phyloP scores from a whole-genome alignment of 2,113 vertebrate genomes.

The Apeltes quadracus region DNA sequence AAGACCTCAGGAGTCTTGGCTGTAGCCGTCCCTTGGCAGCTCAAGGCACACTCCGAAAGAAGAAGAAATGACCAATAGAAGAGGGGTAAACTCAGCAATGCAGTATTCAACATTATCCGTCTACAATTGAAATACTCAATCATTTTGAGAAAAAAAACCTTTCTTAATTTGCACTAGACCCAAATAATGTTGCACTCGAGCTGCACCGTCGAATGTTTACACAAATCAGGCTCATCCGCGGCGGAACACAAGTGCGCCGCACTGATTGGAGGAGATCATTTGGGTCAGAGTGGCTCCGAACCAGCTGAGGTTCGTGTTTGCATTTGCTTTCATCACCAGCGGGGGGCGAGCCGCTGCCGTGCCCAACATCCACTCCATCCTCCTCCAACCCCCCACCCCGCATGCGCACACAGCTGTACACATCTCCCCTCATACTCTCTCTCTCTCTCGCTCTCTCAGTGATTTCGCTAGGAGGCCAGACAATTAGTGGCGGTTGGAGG shows the following conservation, averaged over 20 bases:
- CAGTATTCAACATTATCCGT: neutral
- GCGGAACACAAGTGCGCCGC: slow-evolving; percentile 33
- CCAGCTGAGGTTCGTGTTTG: slow-evolving; percentile 44
- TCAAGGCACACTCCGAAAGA: neutral
- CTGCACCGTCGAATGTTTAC: slow-evolving; percentile 32
- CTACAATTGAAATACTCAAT: neutral
- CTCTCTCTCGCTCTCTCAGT: slow-evolving; percentile 9
- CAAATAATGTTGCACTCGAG: slow-evolving; percentile 33
- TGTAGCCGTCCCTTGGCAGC: slow-evolving; percentile 28
- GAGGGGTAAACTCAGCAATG: neutral
- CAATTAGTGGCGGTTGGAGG: slow-evolving; percentile 74
- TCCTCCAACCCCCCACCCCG: neutral
- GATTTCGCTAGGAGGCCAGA: slow-evolving; percentile 71
- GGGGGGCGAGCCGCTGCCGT: slow-evolving; percentile 60
- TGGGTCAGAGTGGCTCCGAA: slow-evolving; percentile 47
- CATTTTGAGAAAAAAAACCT: slow-evolving; percentile 11
- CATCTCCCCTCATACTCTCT: slow-evolving; percentile 6
- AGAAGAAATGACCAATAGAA: neutral
- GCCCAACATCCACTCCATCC: neutral
- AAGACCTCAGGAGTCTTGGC: slow-evolving; percentile 46
- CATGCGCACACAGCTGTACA: slow-evolving; percentile 34
- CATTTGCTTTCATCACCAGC: slow-evolving; percentile 38
- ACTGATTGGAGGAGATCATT: slow-evolving; percentile 49
- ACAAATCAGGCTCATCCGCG: slow-evolving; percentile 36
- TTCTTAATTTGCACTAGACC: slow-evolving; percentile 26